Conservation (phyloP, 2,888 invertebrate genomes). For the Eristalinus aeneus region DNA sequence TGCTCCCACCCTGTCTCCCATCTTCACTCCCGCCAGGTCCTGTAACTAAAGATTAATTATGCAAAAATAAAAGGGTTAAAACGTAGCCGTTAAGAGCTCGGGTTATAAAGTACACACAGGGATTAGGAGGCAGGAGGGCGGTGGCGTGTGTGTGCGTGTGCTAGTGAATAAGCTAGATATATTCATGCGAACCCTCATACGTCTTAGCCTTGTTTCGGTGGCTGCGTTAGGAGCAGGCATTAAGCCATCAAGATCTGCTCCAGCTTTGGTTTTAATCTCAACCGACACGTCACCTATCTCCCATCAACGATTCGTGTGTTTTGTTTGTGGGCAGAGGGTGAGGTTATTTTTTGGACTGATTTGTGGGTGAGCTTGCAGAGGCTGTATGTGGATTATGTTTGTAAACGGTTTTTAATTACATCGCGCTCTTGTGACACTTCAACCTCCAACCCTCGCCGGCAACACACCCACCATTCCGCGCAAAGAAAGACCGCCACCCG, state of each 20-base stretch:
- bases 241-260: background rate
- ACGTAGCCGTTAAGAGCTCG: constrained; percentile 64
- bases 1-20: background rate
- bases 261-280: background rate
- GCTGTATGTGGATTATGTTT: constrained; percentile 61
- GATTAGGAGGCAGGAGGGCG: constrained; percentile 50
- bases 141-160: background rate
- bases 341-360: constrained; percentile 17
- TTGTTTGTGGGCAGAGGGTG: background rate
- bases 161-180: background rate
- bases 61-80: constrained; percentile 71
- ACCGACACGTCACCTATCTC: background rate
- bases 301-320: background rate
- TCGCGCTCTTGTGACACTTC: constrained; percentile 26
- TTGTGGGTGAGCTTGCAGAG: constrained; percentile 17
- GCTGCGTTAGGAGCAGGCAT: background rate
- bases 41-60: constrained; percentile 71
- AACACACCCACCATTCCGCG: no score
- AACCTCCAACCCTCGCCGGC: background rate
- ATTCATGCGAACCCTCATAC: background rate
- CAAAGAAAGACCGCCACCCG: background rate
- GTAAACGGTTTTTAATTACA: constrained; percentile 70
- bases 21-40: constrained; percentile 34
- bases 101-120: constrained; percentile 69
- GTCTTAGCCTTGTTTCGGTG: background rate